Conservation (phyloP, 2,797 vertebrate genomes). For the Paratrypauchen microcephalus region DNA sequence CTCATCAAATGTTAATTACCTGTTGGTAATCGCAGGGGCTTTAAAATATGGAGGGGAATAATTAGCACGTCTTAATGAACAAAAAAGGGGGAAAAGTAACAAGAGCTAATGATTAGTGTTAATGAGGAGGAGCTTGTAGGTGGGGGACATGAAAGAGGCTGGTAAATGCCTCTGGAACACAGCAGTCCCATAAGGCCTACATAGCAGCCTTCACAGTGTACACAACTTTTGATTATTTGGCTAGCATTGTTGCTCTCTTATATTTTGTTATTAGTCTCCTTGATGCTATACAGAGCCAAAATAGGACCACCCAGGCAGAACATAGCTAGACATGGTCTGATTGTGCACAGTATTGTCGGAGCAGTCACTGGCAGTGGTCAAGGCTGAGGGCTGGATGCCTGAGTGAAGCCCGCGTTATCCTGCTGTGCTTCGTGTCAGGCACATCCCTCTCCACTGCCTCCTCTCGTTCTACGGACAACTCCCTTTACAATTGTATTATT, state of each 20-base stretch:
- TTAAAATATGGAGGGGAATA: slow-evolving; percentile 78
- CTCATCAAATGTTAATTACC: slow-evolving; percentile 77
- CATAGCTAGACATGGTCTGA: slow-evolving; percentile 45
- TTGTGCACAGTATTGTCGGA: slow-evolving; percentile 48
- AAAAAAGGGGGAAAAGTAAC: slow-evolving; percentile 65
- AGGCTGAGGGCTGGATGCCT: slow-evolving; percentile 64
- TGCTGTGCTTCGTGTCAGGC: slow-evolving; percentile 66
- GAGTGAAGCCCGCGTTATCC: slow-evolving; percentile 63
- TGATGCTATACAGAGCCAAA: slow-evolving; percentile 33
- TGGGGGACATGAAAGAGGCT: slow-evolving; percentile 73
- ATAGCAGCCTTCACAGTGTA: slow-evolving; percentile 45
- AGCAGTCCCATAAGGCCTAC: slow-evolving; percentile 55
- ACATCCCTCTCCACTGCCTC: slow-evolving; percentile 59
- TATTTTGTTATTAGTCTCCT: slow-evolving; percentile 11
- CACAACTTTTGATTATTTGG: slow-evolving; percentile 16
- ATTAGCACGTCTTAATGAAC: slow-evolving; percentile 83
- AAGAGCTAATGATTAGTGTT: slow-evolving; percentile 74
- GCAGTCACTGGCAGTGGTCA: slow-evolving; percentile 65
- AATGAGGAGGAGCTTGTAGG: slow-evolving; percentile 70
- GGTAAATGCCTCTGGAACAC: slow-evolving; percentile 76
- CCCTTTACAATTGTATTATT: slow-evolving; percentile 35
- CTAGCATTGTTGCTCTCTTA: slow-evolving; percentile 11
- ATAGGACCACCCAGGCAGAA: slow-evolving; percentile 75
- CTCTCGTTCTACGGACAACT: slow-evolving; percentile 50
- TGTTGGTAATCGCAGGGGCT: slow-evolving; percentile 65